Percentiles rank a stretch among this genome's conserved stretches.
These are phyloP conservation scores for Drosophila lacertosa DNA, from an alignment of 1,140 invertebrate species.

Conservation along the genomic window DNA sequence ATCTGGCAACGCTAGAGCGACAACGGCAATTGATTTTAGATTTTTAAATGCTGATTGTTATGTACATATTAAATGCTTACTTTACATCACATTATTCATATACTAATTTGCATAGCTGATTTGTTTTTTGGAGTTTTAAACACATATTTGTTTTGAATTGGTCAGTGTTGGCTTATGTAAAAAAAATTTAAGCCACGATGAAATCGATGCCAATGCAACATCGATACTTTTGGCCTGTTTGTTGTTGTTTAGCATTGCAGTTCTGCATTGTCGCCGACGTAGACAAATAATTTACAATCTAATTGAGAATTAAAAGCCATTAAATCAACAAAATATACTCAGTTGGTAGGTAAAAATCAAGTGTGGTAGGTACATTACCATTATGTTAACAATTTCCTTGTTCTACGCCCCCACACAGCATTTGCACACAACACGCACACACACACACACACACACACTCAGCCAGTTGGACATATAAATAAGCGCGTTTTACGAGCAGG, in stretches of 20 bases:
- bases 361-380: neutral
- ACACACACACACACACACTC: neutral
- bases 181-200: neutral
- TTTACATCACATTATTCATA: too few species aligned
- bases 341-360: neutral
- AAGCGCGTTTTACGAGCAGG: conserved; percentile 50
- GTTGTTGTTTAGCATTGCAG: conserved; percentile 26
- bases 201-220: conserved; percentile 23
- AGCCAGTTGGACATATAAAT: conserved; percentile 59
- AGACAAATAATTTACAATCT: conserved; percentile 19
- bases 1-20: too few species aligned
- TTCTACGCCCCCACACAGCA: conserved; percentile 16
- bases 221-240: conserved; percentile 25
- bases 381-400: conserved; percentile 39
- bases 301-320: conserved; percentile 3
- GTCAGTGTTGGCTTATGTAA: neutral
- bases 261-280: conserved; percentile 27
- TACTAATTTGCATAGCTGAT: too few species aligned
- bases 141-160: neutral
- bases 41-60: neutral
- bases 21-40: neutral
- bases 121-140: too few species aligned
- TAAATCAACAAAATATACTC: neutral
- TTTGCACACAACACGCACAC: too few species aligned
- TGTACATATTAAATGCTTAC: too few species aligned